A percentile compares a stretch with the other conserved stretches of the same genome.
Conservation (phyloP, 2,888 invertebrate species). For the Synergus gifuensis region DNA sequence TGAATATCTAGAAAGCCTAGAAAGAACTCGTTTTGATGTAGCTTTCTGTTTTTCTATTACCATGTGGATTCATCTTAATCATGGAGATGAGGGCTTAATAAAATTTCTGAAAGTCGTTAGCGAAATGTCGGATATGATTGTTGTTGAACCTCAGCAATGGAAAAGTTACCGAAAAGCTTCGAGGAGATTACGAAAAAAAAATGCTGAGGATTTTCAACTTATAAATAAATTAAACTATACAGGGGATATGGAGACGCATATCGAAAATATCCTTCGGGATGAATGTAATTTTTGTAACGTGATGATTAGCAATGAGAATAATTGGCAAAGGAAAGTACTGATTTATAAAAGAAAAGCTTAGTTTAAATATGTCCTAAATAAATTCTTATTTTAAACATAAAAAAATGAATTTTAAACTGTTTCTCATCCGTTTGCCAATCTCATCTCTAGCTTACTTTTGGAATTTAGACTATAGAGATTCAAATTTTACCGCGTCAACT, state of each 20-base stretch:
- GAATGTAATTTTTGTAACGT: constrained; percentile 79
- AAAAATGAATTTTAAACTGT: too few relatives aligned
- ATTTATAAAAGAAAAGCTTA: constrained; percentile 79
- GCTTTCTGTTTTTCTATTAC: constrained; percentile 90
- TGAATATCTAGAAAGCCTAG: constrained; percentile 77
- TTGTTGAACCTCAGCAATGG: constrained; percentile 93
- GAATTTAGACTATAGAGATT: too few relatives aligned
- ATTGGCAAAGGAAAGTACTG: constrained; percentile 85
- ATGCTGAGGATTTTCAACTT: constrained; percentile 81
- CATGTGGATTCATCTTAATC: constrained; percentile 94
- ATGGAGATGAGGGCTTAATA: constrained; percentile 86
- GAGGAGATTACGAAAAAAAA: constrained; percentile 84
- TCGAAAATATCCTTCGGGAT: constrained; percentile 80
- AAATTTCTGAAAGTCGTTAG: constrained; percentile 82
- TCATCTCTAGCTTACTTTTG: too few relatives aligned
- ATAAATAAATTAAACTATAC: constrained; percentile 82
- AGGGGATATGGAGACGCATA: constrained; percentile 81
- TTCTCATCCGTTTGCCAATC: too few relatives aligned
- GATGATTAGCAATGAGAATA: constrained; percentile 81
- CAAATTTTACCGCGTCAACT: too few relatives aligned
- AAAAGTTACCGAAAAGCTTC: constrained; percentile 89
- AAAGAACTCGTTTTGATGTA: constrained; percentile 81
- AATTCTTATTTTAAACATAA: background rate
- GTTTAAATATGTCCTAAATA: background rate
- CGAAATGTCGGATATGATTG: constrained; percentile 79